Conservation (phyloP, 1,140 invertebrate genomes). For the Octopus sinensis region DNA sequence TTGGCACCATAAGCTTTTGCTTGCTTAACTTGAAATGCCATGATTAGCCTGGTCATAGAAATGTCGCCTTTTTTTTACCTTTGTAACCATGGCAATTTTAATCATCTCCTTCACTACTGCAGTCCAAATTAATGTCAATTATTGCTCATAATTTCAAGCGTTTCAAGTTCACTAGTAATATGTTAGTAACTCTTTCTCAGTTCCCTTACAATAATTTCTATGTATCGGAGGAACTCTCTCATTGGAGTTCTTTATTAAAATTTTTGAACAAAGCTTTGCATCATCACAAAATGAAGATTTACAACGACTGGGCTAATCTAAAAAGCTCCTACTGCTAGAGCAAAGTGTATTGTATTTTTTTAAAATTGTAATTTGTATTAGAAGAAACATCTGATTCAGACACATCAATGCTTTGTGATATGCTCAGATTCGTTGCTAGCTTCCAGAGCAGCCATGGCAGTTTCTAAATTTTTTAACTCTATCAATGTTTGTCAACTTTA, state of each 20-base stretch:
- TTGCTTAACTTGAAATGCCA: constrained; percentile 58
- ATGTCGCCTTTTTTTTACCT: constrained; percentile 41
- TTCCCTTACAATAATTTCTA: constrained; percentile 26
- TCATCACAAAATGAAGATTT: constrained; percentile 18
- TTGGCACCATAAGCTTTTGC: constrained; percentile 44
- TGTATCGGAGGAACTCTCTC: constrained; percentile 3
- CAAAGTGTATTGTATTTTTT: constrained; percentile 21
- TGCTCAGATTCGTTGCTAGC: constrained; percentile 41
- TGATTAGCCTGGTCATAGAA: constrained; percentile 55
- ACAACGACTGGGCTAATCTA: not conserved
- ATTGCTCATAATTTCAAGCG: constrained; percentile 27
- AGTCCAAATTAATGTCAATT: constrained; percentile 29
- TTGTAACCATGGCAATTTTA: constrained; percentile 41
- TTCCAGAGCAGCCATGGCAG: constrained; percentile 62
- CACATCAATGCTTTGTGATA: not conserved
- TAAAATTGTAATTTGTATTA: constrained; percentile 22
- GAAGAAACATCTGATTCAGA: not conserved
- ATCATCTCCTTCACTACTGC: constrained; percentile 21
- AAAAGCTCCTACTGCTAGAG: not conserved
- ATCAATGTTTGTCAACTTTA: constrained; percentile 23
- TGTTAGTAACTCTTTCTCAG: constrained; percentile 33
- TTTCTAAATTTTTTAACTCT: constrained; percentile 61
- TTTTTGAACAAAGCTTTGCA: constrained; percentile 21
- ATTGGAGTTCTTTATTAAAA: not conserved
- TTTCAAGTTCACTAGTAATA: constrained; percentile 38